Conservation (phyloP, 2,888 invertebrate genomes). For the Keiferia lycopersicella region DNA sequence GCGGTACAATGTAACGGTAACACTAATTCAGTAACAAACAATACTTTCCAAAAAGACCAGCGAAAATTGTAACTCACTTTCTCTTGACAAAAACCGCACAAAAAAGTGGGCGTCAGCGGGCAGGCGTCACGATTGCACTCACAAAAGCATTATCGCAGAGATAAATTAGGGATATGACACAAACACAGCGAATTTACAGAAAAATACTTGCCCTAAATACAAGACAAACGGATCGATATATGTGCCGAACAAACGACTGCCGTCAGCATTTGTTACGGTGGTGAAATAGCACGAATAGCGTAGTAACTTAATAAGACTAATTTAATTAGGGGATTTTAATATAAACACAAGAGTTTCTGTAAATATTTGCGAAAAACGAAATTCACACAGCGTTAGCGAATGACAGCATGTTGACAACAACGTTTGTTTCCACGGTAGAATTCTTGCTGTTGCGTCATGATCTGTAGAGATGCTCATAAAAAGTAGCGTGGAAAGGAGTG, state of each 20-base stretch:
- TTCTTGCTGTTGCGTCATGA: background rate
- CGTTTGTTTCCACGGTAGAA: constrained; percentile 15
- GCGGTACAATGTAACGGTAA: no score
- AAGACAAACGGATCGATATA: constrained; percentile 39
- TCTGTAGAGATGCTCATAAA: background rate
- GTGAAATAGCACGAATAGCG: background rate
- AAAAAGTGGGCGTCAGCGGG: constrained; percentile 22
- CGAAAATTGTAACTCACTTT: constrained; percentile 1
- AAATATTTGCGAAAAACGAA: constrained; percentile 17
- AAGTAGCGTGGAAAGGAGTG: constrained; percentile 15
- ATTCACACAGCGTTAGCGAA: constrained; percentile 22
- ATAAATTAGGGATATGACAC: constrained; percentile 6
- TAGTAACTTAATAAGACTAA: constrained; percentile 24
- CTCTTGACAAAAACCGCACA: constrained; percentile 4
- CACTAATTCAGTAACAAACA: no score
- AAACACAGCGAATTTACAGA: constrained; percentile 29
- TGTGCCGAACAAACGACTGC: constrained; percentile 10
- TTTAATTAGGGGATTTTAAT: constrained; percentile 9
- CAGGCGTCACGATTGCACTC: constrained; percentile 9
- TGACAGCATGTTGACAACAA: constrained; percentile 19
- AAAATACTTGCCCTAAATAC: constrained; percentile 36
- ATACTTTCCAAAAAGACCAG: background rate
- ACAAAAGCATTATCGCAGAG: constrained; percentile 12
- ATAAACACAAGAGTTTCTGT: background rate
- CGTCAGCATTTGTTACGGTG: background rate